phyloP scores from a whole-genome alignment of 2,888 invertebrate species.

The Mesochorus sp. region DNA sequence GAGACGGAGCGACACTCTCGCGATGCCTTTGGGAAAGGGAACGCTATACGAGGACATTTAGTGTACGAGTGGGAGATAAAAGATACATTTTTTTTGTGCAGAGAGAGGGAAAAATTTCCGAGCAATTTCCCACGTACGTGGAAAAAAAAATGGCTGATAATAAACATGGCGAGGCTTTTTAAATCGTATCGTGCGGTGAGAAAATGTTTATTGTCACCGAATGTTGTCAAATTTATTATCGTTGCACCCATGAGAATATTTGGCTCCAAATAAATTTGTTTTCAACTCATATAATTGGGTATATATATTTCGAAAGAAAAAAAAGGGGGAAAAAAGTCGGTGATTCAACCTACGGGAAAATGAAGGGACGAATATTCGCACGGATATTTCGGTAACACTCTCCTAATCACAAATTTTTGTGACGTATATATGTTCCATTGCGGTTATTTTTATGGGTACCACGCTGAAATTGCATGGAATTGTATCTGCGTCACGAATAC shows the following conservation, averaged over 20 bases:
- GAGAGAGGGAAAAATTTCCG: slow-evolving; percentile 5
- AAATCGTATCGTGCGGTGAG: too few relatives aligned
- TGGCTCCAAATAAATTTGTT: too few relatives aligned
- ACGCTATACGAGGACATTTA: slow-evolving; percentile 42
- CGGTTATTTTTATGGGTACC: neutral
- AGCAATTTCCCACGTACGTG: slow-evolving; percentile 23
- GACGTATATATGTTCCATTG: neutral
- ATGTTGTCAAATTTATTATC: too few relatives aligned
- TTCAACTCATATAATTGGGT: neutral
- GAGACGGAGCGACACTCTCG: slow-evolving; percentile 20
- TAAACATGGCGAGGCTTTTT: too few relatives aligned
- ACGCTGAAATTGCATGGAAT: neutral
- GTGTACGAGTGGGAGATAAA: slow-evolving; percentile 47
- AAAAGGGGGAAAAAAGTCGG: neutral
- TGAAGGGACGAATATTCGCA: neutral
- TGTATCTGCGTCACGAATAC: neutral
- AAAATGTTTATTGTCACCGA: too few relatives aligned
- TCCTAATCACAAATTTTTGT: neutral
- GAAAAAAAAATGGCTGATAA: slow-evolving; percentile 39
- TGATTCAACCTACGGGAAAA: neutral
- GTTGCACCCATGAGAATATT: too few relatives aligned
- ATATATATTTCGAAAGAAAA: neutral
- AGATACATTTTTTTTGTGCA: slow-evolving; percentile 8
- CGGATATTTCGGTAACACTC: neutral
- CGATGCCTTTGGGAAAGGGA: slow-evolving; percentile 38